Conservation (phyloP, 2,888 invertebrate species). For the Pristionchus mayeri region DNA sequence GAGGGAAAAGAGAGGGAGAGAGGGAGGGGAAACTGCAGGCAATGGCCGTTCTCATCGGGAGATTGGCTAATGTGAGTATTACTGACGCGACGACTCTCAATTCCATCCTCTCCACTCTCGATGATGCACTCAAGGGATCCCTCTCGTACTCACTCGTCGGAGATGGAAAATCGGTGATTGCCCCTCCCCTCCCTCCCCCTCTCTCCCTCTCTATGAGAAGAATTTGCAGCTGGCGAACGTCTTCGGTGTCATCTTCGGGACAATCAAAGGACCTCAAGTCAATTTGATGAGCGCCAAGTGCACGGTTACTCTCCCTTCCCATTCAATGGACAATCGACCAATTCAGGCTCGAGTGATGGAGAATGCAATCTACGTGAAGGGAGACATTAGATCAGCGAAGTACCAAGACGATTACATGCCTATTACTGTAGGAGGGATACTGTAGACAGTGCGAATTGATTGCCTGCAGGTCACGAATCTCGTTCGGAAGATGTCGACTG, state of each 20-base stretch:
- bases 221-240: constrained; percentile 10
- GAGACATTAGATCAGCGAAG: constrained; percentile 50
- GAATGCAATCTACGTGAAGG: constrained; percentile 43
- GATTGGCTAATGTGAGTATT: constrained; percentile 44
- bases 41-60: constrained; percentile 21
- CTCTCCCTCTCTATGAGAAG: not conserved
- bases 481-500: constrained; percentile 2
- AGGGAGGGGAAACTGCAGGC: not conserved
- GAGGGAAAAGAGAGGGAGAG: not conserved
- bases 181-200: no score
- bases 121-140: constrained; percentile 48
- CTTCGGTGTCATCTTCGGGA: constrained; percentile 48
- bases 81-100: constrained; percentile 37
- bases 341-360: constrained; percentile 46
- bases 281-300: constrained; percentile 46
- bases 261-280: constrained; percentile 38
- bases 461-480: constrained; percentile 12
- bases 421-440: not conserved
- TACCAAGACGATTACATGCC: not conserved
- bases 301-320: not conserved
- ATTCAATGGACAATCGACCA: not conserved
- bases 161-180: constrained; percentile 22
- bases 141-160: constrained; percentile 47
- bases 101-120: constrained; percentile 49
- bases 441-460: not conserved